Percentiles rank a stretch among this genome's conserved stretches.
Evolutionary conservation across 2,113 vertebrate species (phyloP).

Genomic region (Daphoenositta chrysoptera): DNA sequence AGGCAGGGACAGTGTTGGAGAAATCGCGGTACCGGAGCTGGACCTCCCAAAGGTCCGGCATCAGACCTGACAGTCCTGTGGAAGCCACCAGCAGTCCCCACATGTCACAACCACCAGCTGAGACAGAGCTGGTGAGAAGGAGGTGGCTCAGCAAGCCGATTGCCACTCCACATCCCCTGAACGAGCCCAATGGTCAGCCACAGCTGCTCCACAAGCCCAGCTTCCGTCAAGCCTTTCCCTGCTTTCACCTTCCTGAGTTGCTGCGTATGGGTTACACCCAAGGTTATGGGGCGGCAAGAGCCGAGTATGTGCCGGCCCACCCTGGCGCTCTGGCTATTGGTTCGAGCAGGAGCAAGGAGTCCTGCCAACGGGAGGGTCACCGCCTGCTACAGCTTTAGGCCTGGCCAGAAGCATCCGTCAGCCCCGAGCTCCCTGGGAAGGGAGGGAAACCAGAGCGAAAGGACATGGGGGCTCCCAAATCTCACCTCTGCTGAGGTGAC

Average conservation of each 20-base stretch:
- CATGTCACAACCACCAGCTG: not conserved
- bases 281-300: not conserved
- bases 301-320: not conserved
- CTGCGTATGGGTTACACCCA: constrained; percentile 20
- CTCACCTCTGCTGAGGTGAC: not conserved
- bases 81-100: not conserved
- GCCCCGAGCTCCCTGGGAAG: not conserved
- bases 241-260: not conserved
- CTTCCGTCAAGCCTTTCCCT: not conserved
- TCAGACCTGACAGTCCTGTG: not conserved
- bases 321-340: not conserved
- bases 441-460: not conserved
- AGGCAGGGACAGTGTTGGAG: not conserved
- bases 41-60: not conserved
- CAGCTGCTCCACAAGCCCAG: not conserved
- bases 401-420: not conserved
- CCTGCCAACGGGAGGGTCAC: not conserved
- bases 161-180: rapidly evolving
- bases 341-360: not conserved
- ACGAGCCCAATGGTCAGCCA: not conserved
- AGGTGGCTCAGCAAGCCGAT: rapidly evolving
- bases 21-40: not conserved
- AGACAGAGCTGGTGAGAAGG: not conserved
- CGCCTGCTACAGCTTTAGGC: not conserved
- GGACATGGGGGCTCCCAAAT: not conserved